Evolutionary conservation across 2,888 invertebrate species (phyloP).

Genomic region (Cylloceria caligata): DNA sequence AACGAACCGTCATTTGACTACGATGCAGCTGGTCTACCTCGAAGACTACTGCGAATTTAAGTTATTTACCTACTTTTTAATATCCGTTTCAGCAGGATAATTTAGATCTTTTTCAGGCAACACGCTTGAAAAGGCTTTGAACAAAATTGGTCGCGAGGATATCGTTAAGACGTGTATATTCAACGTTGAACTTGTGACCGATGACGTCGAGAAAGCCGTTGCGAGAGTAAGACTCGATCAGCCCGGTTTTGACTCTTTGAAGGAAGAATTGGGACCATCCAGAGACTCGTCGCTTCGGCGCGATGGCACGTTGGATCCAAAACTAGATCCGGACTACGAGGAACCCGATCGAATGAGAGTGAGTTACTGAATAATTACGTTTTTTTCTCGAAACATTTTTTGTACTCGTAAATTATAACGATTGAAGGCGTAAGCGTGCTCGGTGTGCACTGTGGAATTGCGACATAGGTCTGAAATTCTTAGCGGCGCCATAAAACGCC

Average conservation of each 20-base stretch:
- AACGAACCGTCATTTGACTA: no score
- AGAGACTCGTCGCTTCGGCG: conserved; percentile 90
- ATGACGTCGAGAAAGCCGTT: conserved; percentile 87
- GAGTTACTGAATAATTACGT: conserved; percentile 77
- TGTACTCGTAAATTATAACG: not conserved
- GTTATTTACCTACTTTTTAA: not conserved
- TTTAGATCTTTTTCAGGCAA: conserved; percentile 86
- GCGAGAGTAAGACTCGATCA: conserved; percentile 86
- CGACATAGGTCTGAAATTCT: conserved; percentile 32
- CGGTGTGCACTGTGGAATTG: not conserved
- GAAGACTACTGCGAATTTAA: not conserved
- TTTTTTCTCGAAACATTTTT: conserved; percentile 5
- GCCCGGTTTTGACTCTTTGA: conserved; percentile 87
- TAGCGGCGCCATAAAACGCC: conserved; percentile 38
- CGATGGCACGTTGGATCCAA: conserved; percentile 86
- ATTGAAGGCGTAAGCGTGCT: not conserved
- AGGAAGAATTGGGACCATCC: conserved; percentile 91
- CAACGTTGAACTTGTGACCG: conserved; percentile 91
- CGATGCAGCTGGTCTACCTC: not conserved
- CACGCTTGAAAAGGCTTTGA: conserved; percentile 90
- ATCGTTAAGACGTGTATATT: conserved; percentile 91
- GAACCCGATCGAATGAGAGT: conserved; percentile 90
- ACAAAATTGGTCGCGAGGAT: conserved; percentile 92
- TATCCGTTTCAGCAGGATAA: not conserved
- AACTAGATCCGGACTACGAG: conserved; percentile 86